Base-by-base conservation (phyloP, 1,140 invertebrate genomes). In the Trichonephila inaurata region DNA sequence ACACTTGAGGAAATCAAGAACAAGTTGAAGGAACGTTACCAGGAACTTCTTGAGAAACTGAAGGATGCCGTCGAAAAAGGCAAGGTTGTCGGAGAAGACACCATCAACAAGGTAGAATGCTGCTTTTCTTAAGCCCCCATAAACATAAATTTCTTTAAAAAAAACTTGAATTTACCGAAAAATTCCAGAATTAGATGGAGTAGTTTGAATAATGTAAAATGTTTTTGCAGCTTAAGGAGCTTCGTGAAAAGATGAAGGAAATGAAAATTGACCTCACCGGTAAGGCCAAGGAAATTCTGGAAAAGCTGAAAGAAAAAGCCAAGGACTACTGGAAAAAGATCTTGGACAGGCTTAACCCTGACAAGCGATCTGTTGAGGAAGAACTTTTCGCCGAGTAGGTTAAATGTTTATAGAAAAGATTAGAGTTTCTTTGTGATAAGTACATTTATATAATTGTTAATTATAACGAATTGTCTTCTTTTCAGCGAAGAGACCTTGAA, bases 51-150 rank as follows among this genome's bases (percentile, higher is more conserved):
- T 21, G 83, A 93, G 16, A 87, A 88, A 64, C 21, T 93, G 1
- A 87, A 62, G 66, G 92, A 93, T 61, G 60, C 92, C 19, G 24
- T 93, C n/a, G 92, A 93, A 51, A 77, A 93, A 10, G 83, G 92
- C n/a, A 93, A 93, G 58, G 72, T 24, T 33, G 60, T 93, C 28
- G 77, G 51, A 28, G 92, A 88, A 40, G 92, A 93, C 6, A 18
- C 16, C 16, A 5, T 93, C 18, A 44, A 61, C 33, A 93, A 93
- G 69, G 92, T 93, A 88, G n/a, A 8, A 28, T 3, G 3, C 0
- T 0, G 3, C 28, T 33, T 6, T 81, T 77, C 33, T 40, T 40
- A 40, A 40, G 33, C 2, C 4, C 8, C 1, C 4, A 40, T 40
- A 40, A 2, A 40, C 4, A 40, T 40, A 40, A 1, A 40, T 40